phyloP scores from a whole-genome alignment of 2,888 invertebrate genomes.

The Cryptocheilus praepositus region DNA sequence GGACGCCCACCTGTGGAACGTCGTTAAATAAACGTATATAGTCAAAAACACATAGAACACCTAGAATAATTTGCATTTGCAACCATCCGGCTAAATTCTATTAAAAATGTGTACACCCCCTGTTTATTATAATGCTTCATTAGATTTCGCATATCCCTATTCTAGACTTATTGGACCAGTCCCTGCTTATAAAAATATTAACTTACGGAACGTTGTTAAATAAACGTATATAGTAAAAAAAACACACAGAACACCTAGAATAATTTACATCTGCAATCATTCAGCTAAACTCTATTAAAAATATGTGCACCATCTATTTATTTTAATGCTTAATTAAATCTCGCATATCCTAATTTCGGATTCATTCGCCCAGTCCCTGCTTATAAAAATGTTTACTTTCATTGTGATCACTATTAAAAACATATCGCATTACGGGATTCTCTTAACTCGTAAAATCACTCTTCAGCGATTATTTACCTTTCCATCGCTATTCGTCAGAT shows the following conservation, averaged over 20 bases:
- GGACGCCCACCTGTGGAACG: conserved; percentile 12
- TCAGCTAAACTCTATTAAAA: not conserved
- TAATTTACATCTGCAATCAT: not conserved
- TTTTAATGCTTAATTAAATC: not conserved
- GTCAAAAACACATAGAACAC: not conserved
- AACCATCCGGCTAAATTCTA: not conserved
- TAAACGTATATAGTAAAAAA: no score
- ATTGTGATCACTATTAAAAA: no score
- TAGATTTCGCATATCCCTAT: no score
- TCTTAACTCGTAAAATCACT: no score
- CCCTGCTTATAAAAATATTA: no score
- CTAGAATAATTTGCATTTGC: not conserved
- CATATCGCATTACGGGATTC: no score
- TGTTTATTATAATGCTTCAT: not conserved
- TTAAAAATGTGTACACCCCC: not conserved
- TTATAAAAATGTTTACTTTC: no score
- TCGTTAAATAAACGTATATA: no score
- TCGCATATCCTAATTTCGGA: not conserved
- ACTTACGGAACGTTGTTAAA: not conserved
- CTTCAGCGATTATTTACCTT: no score
- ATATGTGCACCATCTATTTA: not conserved
- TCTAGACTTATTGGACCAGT: no score
- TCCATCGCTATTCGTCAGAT: no score
- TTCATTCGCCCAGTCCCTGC: no score
- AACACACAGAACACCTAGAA: not conserved